phyloP scores from a whole-genome alignment of 1,140 invertebrate genomes.

The Bombus confusus region DNA sequence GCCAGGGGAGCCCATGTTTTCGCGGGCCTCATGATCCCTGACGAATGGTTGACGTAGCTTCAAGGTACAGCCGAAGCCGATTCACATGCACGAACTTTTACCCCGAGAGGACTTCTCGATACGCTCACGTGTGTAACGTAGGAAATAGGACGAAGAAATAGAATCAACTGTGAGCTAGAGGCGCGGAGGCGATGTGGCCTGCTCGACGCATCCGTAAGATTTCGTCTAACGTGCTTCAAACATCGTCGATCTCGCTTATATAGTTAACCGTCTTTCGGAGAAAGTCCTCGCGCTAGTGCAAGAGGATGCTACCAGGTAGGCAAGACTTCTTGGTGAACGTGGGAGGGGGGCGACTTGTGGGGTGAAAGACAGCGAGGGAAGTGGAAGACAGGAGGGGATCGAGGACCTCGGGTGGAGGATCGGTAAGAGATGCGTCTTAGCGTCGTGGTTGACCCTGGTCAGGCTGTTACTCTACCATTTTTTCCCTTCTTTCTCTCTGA shows the following conservation, averaged over 20 bases:
- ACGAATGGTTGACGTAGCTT: conserved; percentile 16
- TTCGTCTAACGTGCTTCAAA: conserved; percentile 81
- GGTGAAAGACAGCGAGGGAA: conserved; percentile 1
- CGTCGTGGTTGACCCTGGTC: conserved; percentile 67
- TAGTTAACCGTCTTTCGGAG: conserved; percentile 82
- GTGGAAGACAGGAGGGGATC: conserved; percentile 29
- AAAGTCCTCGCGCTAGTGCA: conserved; percentile 77
- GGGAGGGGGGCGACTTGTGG: conserved; percentile 54
- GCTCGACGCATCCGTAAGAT: conserved; percentile 74
- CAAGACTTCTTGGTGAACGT: conserved; percentile 70
- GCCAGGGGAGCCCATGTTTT: conserved; percentile 72
- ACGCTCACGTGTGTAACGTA: conserved; percentile 8
- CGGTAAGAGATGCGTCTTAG: conserved; percentile 37
- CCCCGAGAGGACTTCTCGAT: conserved; percentile 2
- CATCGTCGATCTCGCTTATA: conserved; percentile 80
- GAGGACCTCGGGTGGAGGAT: conserved; percentile 25
- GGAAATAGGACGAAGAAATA: neutral
- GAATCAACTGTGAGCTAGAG: conserved; percentile 1
- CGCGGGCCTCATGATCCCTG: conserved; percentile 67
- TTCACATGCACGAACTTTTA: conserved; percentile 59
- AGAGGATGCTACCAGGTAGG: conserved; percentile 74
- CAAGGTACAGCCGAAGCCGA: conserved; percentile 32
- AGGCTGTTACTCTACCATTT: conserved; percentile 15
- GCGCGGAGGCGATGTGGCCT: conserved; percentile 63
- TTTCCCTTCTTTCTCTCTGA: neutral